Conservation (phyloP, 2,113 vertebrate species). For the Dinomys branickii region DNA sequence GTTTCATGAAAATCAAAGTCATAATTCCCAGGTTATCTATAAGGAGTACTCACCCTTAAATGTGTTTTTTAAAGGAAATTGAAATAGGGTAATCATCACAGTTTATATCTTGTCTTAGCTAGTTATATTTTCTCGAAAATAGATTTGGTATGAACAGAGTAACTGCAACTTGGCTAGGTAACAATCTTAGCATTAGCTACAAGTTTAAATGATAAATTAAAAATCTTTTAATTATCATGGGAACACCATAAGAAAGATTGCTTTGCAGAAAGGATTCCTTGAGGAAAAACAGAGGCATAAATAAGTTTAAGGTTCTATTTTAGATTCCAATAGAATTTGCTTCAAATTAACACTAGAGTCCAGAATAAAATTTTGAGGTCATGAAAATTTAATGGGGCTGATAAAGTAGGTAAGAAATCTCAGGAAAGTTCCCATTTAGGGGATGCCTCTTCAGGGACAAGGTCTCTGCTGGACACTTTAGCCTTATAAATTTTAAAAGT, state of each 20-base stretch:
- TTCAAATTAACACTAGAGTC: not conserved
- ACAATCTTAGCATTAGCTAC: not conserved
- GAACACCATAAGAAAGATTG: not conserved
- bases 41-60: not conserved
- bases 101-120: not conserved
- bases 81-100: not conserved
- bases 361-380: not conserved
- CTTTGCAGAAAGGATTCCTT: not conserved
- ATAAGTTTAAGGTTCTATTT: not conserved
- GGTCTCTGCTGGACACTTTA: too few species aligned
- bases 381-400: not conserved
- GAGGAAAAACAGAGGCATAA: not conserved
- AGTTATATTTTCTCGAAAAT: not conserved
- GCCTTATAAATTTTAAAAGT: not conserved
- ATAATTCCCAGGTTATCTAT: not conserved
- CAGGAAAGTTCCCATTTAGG: not conserved
- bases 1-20: not conserved
- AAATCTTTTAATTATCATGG: not conserved
- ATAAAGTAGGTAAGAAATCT: not conserved
- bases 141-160: not conserved
- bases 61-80: not conserved
- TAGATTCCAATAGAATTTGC: not conserved
- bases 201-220: not conserved
- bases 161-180: not conserved
- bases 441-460: not conserved